These are phyloP conservation scores for Fabriciana adippe DNA, from an alignment of 2,888 invertebrate genomes.

Conservation along the genomic window DNA sequence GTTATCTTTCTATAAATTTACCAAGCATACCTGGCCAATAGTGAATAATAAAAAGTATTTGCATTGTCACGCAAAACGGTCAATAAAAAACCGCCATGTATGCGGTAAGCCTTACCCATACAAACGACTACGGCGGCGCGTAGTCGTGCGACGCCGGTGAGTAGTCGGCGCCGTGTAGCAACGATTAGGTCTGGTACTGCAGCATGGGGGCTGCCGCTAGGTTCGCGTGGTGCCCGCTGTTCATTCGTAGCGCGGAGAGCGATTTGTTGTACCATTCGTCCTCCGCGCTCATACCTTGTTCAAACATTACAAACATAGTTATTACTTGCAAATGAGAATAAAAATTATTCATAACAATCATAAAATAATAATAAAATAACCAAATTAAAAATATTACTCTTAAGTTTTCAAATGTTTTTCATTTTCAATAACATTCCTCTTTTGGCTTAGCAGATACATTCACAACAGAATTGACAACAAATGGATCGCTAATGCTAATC, in stretches of 20 bases:
- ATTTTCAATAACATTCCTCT: too few species aligned
- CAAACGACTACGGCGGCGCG: conserved; percentile 51
- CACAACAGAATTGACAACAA: too few species aligned
- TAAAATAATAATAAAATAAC: too few species aligned
- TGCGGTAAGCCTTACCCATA: conserved; percentile 4
- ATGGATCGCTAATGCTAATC: too few species aligned
- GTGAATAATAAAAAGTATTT: neutral
- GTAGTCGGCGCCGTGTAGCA: conserved; percentile 81
- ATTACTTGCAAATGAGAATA: too few species aligned
- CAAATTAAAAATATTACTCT: too few species aligned
- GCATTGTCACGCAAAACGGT: neutral
- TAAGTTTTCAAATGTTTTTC: too few species aligned
- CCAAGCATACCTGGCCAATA: conserved; percentile 2
- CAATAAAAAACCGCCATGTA: conserved; percentile 11
- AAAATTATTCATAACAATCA: too few species aligned
- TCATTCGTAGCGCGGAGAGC: conserved; percentile 97
- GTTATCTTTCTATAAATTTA: neutral
- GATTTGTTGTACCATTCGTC: conserved; percentile 99
- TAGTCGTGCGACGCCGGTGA: conserved; percentile 78
- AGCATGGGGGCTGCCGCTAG: conserved; percentile 97
- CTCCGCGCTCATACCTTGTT: conserved; percentile 94
- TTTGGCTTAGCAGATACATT: too few species aligned
- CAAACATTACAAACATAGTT: neutral
- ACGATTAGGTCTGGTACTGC: conserved; percentile 97
- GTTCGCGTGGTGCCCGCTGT: conserved; percentile 96